Evolutionary conservation across 2,113 vertebrate species (phyloP), one percentile per base, ranked within the genome.

Genomic region (Anser cygnoides): DNA sequence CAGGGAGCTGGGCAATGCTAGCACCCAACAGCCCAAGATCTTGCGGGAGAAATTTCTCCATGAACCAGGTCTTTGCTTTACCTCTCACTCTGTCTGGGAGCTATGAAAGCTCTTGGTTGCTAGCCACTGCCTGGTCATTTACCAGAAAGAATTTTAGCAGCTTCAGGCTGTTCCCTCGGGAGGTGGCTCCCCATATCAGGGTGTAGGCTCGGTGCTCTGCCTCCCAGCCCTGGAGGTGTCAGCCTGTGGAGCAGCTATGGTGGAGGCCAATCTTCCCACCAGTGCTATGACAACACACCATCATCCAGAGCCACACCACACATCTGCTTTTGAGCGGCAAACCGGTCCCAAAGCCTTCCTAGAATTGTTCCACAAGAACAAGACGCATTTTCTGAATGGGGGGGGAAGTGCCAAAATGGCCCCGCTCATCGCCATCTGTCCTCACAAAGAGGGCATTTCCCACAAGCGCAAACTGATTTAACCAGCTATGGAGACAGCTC

Each of bases 11-110:
- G 54, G 44, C 77, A 73, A 13, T 41, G 39, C 49, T n/a, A 70
- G 33, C 1, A 3, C 9, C 25, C 1, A 1, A 29, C 63, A 77
- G 31, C 16, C 46, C 41, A 66, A 0, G 0, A 28, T 77, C 65
- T n/a, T 75, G 57, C 35, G 62, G 57, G 49, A 49, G 11, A 79
- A 89, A 79, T 49, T 65, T 44, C 50, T 84, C 58, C 50, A 16
- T 14, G 41, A 82, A 39, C 79, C 44, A 79, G 29, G n/a, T 21
- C 81, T 81, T 76, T 37, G 23, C 25, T 89, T 81, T 18, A 89
- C 26, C 21, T 65, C 54, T 63, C 71, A 6, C 33, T 46, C 33
- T 68, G 31, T 22, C 26, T 37, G 62, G 31, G 29, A 61, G 44
- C 50, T 81, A 2, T 22, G n/a, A 71, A 46, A 58, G 23, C 8